A percentile compares a stretch with the other conserved stretches of the same genome.
phyloP scores from a whole-genome alignment of 1,140 invertebrate species.

The Adelges cooleyi region DNA sequence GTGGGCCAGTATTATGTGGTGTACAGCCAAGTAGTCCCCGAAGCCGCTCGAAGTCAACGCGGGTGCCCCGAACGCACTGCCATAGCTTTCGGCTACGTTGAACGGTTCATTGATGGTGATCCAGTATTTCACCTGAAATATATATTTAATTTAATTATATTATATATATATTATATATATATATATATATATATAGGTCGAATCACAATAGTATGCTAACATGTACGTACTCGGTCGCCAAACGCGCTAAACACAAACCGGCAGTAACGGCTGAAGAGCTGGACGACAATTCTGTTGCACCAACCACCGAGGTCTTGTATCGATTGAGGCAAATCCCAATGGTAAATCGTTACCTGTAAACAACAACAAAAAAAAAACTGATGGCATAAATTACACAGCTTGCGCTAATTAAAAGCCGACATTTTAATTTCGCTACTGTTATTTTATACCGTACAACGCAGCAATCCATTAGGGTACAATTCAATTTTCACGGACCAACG shows the following conservation, averaged over 20 bases:
- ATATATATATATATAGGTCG: no score
- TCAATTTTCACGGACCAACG: no score
- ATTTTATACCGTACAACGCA: neutral
- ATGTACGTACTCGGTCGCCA: conserved; percentile 42
- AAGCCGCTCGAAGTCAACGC: conserved; percentile 43
- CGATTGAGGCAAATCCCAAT: conserved; percentile 44
- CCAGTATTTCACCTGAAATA: conserved; percentile 45
- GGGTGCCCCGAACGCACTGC: conserved; percentile 35
- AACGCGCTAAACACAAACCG: conserved; percentile 43
- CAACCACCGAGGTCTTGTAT: conserved; percentile 50
- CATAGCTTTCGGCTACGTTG: conserved; percentile 52
- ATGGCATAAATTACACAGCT: neutral
- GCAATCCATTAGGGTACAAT: no score
- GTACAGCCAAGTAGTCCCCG: conserved; percentile 47
- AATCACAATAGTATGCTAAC: no score
- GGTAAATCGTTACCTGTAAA: conserved; percentile 42
- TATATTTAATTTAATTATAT: neutral
- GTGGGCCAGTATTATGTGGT: conserved; percentile 51
- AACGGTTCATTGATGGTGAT: conserved; percentile 62
- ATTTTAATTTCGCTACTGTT: neutral
- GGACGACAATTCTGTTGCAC: conserved; percentile 45
- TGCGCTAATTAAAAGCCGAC: neutral
- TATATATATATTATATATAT: no score
- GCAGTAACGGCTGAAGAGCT: conserved; percentile 45
- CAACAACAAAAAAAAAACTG: neutral